These are phyloP conservation scores for Eupeodes corollae DNA, from an alignment of 1,140 invertebrate species.

Conservation along the genomic window DNA sequence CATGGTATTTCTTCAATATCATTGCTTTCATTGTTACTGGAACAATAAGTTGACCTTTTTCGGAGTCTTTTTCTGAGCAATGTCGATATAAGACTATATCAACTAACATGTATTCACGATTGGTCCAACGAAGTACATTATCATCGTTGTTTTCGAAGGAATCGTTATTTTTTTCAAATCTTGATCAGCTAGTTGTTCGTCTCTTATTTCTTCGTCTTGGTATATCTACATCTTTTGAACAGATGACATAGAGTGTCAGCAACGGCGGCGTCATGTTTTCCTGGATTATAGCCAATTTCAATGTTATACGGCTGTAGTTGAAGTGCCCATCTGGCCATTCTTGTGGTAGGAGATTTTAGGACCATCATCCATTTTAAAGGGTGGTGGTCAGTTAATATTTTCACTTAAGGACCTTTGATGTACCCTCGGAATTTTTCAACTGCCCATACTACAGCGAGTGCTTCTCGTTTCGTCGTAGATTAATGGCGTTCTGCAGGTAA, in stretches of 20 bases:
- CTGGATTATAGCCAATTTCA: no score
- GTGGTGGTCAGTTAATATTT: constrained; percentile 40
- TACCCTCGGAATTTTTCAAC: constrained; percentile 36
- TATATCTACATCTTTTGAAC: constrained; percentile 10
- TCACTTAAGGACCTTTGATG: constrained; percentile 38
- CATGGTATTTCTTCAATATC: no score
- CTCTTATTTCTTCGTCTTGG: constrained; percentile 3
- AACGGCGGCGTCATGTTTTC: constrained; percentile 26
- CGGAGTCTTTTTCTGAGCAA: no score
- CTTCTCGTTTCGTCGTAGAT: constrained; percentile 37
- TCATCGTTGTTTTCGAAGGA: no score
- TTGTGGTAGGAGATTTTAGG: constrained; percentile 33
- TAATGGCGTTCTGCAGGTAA: constrained; percentile 38
- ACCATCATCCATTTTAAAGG: constrained; percentile 39
- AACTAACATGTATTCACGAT: no score
- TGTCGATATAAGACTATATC: no score
- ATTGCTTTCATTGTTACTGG: no score
- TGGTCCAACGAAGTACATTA: no score
- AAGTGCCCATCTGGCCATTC: constrained; percentile 39
- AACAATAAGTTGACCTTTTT: no score
- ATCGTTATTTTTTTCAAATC: no score
- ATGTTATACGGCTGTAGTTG: constrained; percentile 36
- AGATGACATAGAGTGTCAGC: constrained; percentile 17
- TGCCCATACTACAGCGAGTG: constrained; percentile 40
- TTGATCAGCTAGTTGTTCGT: no score